These are phyloP conservation scores for Anagyrus pseudococci DNA, from an alignment of 2,888 invertebrate genomes.

Conservation along the genomic window DNA sequence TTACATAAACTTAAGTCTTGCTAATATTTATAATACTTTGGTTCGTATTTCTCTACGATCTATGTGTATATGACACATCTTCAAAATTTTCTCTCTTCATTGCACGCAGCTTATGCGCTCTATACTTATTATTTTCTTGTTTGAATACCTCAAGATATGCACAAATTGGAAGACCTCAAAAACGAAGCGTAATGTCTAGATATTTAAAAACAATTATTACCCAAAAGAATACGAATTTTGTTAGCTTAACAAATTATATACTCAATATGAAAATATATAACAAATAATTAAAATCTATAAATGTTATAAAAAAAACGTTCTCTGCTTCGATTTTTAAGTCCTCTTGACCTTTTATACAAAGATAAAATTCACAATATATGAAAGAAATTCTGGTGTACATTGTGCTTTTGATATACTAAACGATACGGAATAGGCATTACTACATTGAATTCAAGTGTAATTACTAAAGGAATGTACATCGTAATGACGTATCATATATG, in stretches of 20 bases:
- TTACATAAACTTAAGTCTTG: constrained; percentile 23
- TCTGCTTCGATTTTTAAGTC: not conserved
- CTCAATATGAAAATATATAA: not conserved
- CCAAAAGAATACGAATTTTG: not conserved
- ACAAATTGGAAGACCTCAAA: constrained; percentile 21
- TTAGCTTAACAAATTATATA: not conserved
- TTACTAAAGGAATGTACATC: too few relatives aligned
- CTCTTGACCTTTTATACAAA: too few relatives aligned
- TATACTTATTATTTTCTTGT: constrained; percentile 6
- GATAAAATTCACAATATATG: not conserved
- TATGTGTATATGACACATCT: constrained; percentile 29
- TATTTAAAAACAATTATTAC: not conserved
- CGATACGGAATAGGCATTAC: too few relatives aligned
- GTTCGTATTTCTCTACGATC: constrained; percentile 29
- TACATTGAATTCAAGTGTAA: too few relatives aligned
- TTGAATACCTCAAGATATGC: constrained; percentile 10
- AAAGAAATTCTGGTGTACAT: not conserved
- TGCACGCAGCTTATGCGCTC: constrained; percentile 13
- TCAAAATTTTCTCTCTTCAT: constrained; percentile 21
- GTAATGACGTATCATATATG: not conserved
- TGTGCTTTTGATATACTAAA: too few relatives aligned
- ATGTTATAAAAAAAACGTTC: too few relatives aligned
- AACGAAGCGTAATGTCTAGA: constrained; percentile 17
- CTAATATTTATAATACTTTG: constrained; percentile 35
- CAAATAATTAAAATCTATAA: too few relatives aligned